Percentiles rank a stretch among this genome's conserved stretches.
phyloP scores from a whole-genome alignment of 2,113 vertebrate species.

The Regulus satrapa region DNA sequence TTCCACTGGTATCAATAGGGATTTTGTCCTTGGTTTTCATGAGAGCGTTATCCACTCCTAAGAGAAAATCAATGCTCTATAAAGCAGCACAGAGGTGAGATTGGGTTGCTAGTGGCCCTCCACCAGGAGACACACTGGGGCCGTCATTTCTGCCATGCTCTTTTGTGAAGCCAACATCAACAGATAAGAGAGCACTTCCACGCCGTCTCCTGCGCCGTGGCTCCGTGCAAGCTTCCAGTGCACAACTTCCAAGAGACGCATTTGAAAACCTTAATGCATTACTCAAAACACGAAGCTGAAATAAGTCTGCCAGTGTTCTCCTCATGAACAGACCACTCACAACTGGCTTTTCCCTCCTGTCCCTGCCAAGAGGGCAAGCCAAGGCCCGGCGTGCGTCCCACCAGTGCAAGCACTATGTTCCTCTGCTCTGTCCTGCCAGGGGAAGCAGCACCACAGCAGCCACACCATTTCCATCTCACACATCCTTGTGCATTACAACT shows the following conservation, averaged over 20 bases:
- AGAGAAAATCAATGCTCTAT: background rate
- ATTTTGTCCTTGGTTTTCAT: conserved; percentile 17
- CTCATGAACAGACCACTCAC: background rate
- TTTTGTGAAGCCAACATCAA: background rate
- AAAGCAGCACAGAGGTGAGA: background rate
- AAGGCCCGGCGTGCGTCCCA: rapidly evolving
- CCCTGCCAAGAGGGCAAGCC: background rate
- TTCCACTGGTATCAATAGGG: background rate
- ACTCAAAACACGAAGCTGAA: background rate
- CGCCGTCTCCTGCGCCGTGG: rapidly evolving
- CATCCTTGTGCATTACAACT: background rate
- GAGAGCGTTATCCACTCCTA: background rate
- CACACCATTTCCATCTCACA: background rate
- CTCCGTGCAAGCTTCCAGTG: background rate
- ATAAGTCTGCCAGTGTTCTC: background rate
- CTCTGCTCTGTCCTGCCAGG: background rate
- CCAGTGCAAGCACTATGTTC: too few species aligned
- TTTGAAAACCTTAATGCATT: background rate
- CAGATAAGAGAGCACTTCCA: background rate
- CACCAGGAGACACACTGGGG: background rate
- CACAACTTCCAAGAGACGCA: background rate
- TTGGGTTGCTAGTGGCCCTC: background rate
- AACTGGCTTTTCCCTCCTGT: background rate
- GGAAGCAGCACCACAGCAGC: background rate
- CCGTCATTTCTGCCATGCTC: rapidly evolving